Base-by-base conservation (phyloP, 53 echinoderm and acorn worm species). In the Patiria pectinifera region DNA sequence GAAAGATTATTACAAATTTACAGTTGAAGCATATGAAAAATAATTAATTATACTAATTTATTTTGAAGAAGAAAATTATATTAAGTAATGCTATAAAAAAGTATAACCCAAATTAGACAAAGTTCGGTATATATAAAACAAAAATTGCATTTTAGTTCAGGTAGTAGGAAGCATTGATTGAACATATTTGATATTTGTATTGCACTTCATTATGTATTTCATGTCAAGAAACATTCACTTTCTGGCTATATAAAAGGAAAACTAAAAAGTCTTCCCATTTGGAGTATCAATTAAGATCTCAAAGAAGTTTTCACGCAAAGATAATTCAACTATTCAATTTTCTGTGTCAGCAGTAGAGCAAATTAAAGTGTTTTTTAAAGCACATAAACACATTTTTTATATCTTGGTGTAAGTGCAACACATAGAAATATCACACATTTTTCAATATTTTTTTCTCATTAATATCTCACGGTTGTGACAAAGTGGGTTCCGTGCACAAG, bases 141-240 rank as follows among this genome's bases (percentile, higher is more conserved):
- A 66, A 66, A 16, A 66, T 18, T 11, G 66, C 66, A 16, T 18
- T 66, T 66, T 66, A 53, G 14, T 66, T 66, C 15, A 3, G 12
- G 66, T 15, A 5, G 53, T 53, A 53, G 66, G 66, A 66, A 66
- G 66, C 66, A 66, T 66, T 66, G 66, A 66, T 18, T 66, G 66
- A 53, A 53, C 53, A 53, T 66, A 66, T 66, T 66, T 66, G 74
- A 53, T 66, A 66, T 66, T 66, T 66, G 74, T 74, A 74, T 74
- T 74, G 74, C 74, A 74, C 74, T 74, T 74, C 6, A 74, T 74
- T 4, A 74, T 10, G 15, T 74, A 9, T 21, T 21, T 23, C 66
- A 66, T 7, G 19, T 66, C 1, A 53, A 8, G 53, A 53, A 53
- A 53, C 3, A 14, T 66, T 60, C 2, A 8, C 60, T 60, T 66